phyloP scores from a whole-genome alignment of 2,797 vertebrate genomes.

The Anas bahamensis region DNA sequence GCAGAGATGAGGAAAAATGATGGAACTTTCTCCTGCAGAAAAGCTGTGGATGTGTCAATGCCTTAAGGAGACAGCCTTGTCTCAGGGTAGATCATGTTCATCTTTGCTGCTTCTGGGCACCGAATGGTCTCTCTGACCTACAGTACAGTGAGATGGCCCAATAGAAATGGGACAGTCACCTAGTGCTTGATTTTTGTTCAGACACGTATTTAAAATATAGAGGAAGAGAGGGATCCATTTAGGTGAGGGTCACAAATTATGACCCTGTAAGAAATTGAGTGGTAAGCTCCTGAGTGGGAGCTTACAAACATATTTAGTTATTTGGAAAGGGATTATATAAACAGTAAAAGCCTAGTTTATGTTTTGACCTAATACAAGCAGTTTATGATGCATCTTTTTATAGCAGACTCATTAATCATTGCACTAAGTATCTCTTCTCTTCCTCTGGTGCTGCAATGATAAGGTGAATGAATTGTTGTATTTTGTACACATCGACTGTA shows the following conservation, averaged over 20 bases:
- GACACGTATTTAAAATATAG: background rate
- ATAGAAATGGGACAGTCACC: background rate
- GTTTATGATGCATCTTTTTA: slow-evolving; percentile 67
- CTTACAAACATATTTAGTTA: slow-evolving; percentile 16
- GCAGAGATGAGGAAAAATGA: background rate
- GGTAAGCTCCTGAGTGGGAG: background rate
- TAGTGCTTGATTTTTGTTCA: background rate
- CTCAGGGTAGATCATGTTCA: background rate
- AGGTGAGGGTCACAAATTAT: background rate
- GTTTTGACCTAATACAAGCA: slow-evolving; percentile 50
- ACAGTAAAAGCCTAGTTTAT: slow-evolving; percentile 56
- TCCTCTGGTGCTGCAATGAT: background rate
- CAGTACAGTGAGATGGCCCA: background rate
- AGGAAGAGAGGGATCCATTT: background rate
- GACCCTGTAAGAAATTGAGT: slow-evolving; percentile 42
- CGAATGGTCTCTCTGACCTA: background rate
- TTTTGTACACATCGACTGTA: background rate
- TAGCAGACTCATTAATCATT: slow-evolving; percentile 40
- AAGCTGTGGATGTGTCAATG: background rate
- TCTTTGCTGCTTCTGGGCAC: background rate
- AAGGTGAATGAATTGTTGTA: slow-evolving; percentile 28
- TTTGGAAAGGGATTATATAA: slow-evolving; percentile 41
- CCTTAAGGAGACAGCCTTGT: background rate
- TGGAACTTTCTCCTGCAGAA: background rate
- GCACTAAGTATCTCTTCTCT: background rate